Evolutionary conservation across 1,140 invertebrate species (phyloP).

Genomic region (Papilio dardanus): DNA sequence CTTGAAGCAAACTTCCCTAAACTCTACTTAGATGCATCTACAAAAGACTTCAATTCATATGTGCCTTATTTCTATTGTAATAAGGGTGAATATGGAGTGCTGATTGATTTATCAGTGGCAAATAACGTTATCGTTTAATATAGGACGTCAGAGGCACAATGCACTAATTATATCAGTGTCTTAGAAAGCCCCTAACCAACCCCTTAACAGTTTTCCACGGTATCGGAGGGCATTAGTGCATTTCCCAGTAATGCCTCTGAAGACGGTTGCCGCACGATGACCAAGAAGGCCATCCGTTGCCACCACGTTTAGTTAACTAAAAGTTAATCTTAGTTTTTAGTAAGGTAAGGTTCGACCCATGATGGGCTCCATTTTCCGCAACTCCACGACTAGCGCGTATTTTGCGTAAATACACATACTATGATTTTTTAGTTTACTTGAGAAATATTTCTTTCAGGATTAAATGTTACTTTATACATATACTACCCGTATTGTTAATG

Average conservation of each 20-base stretch:
- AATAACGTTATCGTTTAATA: slow-evolving; percentile 57
- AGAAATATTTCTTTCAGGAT: too few species aligned
- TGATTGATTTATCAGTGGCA: slow-evolving; percentile 36
- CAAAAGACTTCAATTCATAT: neutral
- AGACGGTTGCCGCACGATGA: slow-evolving; percentile 75
- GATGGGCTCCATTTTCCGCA: too few species aligned
- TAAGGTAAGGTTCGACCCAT: too few species aligned
- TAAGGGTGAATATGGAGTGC: slow-evolving; percentile 51
- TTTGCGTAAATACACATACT: too few species aligned
- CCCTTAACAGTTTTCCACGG: slow-evolving; percentile 81
- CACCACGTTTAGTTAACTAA: slow-evolving; percentile 43
- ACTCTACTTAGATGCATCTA: slow-evolving; percentile 45
- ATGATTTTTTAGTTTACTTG: too few species aligned
- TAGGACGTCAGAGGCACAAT: slow-evolving; percentile 74
- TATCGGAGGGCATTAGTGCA: slow-evolving; percentile 79
- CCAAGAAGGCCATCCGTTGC: slow-evolving; percentile 56
- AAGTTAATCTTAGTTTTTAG: slow-evolving; percentile 12
- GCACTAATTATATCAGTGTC: slow-evolving; percentile 80
- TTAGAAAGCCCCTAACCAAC: slow-evolving; percentile 80
- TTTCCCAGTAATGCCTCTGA: slow-evolving; percentile 79
- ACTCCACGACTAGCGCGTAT: too few species aligned
- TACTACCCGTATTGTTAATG: too few species aligned
- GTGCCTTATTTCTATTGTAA: neutral
- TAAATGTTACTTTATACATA: too few species aligned
- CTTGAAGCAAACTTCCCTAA: slow-evolving; percentile 64